These are phyloP conservation scores for Silurus asotus DNA, from an alignment of 2,113 vertebrate genomes.

Conservation along the genomic window DNA sequence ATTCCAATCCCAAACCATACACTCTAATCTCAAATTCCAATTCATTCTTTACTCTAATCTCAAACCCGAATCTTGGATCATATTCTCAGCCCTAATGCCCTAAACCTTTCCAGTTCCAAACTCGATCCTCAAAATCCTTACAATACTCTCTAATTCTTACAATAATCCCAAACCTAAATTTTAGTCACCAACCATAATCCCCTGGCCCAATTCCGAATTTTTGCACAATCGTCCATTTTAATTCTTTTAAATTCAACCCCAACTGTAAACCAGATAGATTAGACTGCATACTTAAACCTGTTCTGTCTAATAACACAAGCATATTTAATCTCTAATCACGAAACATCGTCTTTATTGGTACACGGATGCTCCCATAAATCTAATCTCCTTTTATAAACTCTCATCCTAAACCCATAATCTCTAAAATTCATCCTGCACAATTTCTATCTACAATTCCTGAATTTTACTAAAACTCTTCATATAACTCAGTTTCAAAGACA, in stretches of 20 bases:
- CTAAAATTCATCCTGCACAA: not conserved
- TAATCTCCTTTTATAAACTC: not conserved
- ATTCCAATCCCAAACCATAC: not conserved
- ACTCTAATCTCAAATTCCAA: not conserved
- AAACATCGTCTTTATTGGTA: no score
- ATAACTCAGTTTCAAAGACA: not conserved
- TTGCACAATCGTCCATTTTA: not conserved
- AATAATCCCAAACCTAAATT: not conserved
- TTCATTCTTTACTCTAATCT: not conserved
- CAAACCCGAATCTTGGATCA: not conserved
- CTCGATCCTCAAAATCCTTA: not conserved
- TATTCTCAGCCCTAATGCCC: not conserved
- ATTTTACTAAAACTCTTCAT: not conserved
- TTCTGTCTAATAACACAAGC: no score
- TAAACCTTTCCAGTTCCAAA: not conserved
- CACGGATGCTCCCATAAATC: not conserved
- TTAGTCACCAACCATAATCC: not conserved
- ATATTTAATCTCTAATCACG: not conserved
- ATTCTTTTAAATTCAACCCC: not conserved
- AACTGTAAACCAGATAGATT: no score
- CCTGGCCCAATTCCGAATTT: no score
- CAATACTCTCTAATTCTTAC: no score
- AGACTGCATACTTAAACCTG: no score
- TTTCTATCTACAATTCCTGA: not conserved
- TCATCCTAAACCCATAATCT: not conserved